Percentiles rank a stretch among this genome's conserved stretches.
Evolutionary conservation across 2,888 invertebrate species (phyloP).

Genomic region (Papilio elwesi): DNA sequence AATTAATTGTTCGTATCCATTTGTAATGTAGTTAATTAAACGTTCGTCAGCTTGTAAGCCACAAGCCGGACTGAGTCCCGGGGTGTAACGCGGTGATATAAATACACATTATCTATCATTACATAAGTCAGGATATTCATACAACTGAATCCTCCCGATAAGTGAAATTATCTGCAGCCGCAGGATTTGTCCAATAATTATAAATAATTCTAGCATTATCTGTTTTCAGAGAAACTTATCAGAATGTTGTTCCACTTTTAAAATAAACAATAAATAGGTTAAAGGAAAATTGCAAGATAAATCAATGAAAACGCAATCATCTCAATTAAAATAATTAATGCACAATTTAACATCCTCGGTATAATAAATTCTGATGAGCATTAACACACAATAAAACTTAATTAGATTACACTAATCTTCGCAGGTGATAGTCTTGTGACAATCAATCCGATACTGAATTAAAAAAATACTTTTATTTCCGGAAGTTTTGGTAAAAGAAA

Average conservation of each 20-base stretch:
- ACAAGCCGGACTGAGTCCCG: conserved; percentile 64
- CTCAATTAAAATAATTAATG: background rate
- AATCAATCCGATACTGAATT: background rate
- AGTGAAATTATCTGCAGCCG: conserved; percentile 48
- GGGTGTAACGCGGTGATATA: conserved; percentile 52
- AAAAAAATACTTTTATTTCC: conserved; percentile 1
- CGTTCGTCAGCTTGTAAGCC: conserved; percentile 59
- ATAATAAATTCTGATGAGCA: background rate
- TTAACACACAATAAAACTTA: background rate
- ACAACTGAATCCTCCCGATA: conserved; percentile 61
- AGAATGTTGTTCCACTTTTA: conserved; percentile 36
- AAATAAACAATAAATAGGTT: conserved; percentile 39
- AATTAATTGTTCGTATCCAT: conserved; percentile 51
- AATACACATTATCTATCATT: conserved; percentile 54
- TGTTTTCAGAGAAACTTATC: conserved; percentile 39
- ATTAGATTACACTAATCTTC: background rate
- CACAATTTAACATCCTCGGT: background rate
- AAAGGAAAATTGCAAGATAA: conserved; percentile 23
- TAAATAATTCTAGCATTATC: conserved; percentile 38
- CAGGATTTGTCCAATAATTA: conserved; percentile 47
- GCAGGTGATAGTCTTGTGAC: background rate
- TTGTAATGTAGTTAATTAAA: conserved; percentile 47
- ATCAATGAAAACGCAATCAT: background rate
- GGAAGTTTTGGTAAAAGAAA: conserved; percentile 1
- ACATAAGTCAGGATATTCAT: conserved; percentile 63